Conservation (phyloP, 2,888 invertebrate species). For the Ectobius pallidus region DNA sequence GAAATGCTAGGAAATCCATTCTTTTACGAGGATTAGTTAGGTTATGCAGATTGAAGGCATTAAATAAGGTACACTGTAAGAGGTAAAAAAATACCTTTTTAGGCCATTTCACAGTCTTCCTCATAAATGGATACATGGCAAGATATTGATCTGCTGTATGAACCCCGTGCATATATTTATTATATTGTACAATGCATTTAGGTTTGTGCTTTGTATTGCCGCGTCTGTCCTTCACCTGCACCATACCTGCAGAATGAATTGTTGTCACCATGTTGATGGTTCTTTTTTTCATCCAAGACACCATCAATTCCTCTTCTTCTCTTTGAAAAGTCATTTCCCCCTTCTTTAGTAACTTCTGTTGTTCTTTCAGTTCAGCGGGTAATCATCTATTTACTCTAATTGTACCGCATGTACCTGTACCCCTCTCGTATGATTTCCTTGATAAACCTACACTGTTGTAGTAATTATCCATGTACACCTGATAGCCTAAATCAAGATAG, state of each 20-base stretch:
- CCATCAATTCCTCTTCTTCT: conserved; percentile 38
- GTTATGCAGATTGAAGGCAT: neutral
- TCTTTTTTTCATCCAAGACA: conserved; percentile 43
- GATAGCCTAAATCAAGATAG: neutral
- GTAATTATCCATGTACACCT: conserved; percentile 35
- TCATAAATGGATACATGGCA: conserved; percentile 36
- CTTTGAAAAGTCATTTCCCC: conserved; percentile 42
- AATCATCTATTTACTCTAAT: conserved; percentile 38
- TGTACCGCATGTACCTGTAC: conserved; percentile 44
- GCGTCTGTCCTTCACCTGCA: conserved; percentile 37
- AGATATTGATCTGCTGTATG: conserved; percentile 40
- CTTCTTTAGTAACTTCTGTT: conserved; percentile 34
- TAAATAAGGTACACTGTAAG: conserved; percentile 36
- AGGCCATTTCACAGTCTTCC: conserved; percentile 41
- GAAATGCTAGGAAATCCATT: neutral
- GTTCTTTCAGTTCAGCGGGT: neutral
- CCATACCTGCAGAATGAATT: conserved; percentile 42
- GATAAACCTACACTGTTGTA: conserved; percentile 42
- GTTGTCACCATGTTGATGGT: conserved; percentile 43
- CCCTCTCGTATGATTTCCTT: conserved; percentile 37
- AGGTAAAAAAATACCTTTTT: conserved; percentile 40
- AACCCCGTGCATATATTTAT: conserved; percentile 38
- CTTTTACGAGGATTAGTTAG: neutral
- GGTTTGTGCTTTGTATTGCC: conserved; percentile 34
- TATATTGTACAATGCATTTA: conserved; percentile 40